Evolutionary conservation across 2,113 vertebrate genomes (phyloP).

Genomic region (Tragelaphus imberbis): DNA sequence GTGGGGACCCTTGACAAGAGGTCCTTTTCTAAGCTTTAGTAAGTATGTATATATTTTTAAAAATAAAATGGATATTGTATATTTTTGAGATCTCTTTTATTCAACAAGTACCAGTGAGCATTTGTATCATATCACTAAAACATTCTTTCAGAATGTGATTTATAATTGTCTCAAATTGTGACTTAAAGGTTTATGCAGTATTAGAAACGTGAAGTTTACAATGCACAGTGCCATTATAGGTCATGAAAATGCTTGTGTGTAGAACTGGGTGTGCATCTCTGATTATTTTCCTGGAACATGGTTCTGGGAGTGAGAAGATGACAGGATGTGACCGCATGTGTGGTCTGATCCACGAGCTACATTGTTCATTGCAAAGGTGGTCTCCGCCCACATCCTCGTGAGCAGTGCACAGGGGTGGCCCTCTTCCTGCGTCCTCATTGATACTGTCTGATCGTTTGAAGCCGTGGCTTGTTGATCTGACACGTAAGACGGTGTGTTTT

Average conservation of each 20-base stretch:
- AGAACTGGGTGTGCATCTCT: fast-evolving
- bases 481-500: neutral
- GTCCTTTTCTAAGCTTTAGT: neutral
- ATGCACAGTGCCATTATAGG: fast-evolving
- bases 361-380: fast-evolving
- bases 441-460: too few species aligned
- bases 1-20: neutral
- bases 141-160: neutral
- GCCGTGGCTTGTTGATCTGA: fast-evolving
- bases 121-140: neutral
- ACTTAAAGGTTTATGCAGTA: neutral
- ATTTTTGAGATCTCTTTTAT: neutral
- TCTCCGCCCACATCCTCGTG: fast-evolving
- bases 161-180: neutral
- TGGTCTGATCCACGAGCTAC: fast-evolving
- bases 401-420: fast-evolving
- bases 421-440: fast-evolving
- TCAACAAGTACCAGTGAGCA: neutral
- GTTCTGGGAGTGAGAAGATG: neutral
- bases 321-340: fast-evolving
- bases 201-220: neutral
- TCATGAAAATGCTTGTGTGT: neutral
- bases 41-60: neutral
- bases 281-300: fast-evolving
- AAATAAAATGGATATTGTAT: neutral